A percentile compares a stretch with the other conserved stretches of the same genome.
Conservation (phyloP, 2,888 invertebrate species). For the Orchesella flavescens region DNA sequence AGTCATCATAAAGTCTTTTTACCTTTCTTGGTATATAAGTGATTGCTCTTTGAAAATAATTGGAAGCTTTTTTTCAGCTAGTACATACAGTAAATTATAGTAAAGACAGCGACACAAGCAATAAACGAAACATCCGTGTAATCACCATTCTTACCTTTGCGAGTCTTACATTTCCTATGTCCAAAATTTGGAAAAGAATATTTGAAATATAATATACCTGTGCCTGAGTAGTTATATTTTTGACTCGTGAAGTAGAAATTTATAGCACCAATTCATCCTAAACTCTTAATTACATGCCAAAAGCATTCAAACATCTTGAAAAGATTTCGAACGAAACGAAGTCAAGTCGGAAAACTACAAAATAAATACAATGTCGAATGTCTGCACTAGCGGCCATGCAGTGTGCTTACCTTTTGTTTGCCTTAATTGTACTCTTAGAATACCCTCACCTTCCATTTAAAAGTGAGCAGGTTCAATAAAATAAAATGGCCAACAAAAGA, state of each 20-base stretch:
- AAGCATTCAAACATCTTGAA: neutral
- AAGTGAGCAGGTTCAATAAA: neutral
- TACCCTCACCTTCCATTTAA: neutral
- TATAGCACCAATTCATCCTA: slow-evolving; percentile 1
- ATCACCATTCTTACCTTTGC: neutral
- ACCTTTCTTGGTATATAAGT: no score
- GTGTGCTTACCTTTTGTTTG: neutral
- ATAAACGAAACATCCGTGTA: neutral
- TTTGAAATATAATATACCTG: no score
- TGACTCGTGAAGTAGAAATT: slow-evolving; percentile 9
- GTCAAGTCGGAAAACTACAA: no score
- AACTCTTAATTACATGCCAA: slow-evolving; percentile 21
- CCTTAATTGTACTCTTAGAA: neutral
- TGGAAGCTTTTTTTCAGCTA: neutral
- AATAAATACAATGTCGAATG: no score
- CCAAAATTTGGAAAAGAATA: no score
- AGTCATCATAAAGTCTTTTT: no score
- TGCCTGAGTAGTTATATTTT: no score
- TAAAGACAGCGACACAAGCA: neutral
- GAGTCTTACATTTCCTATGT: neutral
- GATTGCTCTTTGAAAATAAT: neutral
- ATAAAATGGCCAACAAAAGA: neutral
- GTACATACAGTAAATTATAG: neutral
- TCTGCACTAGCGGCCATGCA: no score
- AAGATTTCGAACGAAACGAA: no score